Conservation (phyloP, 2,113 vertebrate genomes). For the Gorsachius goisagi region DNA sequence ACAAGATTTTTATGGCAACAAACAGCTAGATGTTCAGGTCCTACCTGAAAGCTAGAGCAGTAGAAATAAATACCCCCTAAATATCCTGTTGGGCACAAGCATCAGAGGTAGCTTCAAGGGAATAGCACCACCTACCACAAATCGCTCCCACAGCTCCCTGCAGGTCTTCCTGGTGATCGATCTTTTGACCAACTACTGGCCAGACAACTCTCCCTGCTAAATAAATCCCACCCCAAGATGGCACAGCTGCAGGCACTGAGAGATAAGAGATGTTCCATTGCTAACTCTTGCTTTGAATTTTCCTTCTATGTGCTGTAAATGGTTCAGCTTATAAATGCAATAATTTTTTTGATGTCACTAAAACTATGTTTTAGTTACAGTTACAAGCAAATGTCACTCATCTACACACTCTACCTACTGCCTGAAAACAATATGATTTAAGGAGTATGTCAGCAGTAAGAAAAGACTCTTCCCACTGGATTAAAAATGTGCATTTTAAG, state of each 20-base stretch:
- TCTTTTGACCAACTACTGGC: background rate
- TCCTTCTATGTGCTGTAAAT: conserved; percentile 8
- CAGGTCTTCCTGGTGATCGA: background rate
- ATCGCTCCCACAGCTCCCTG: background rate
- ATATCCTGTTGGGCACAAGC: background rate
- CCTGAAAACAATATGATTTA: conserved; percentile 68
- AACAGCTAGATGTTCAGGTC: background rate
- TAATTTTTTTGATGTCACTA: conserved; percentile 57
- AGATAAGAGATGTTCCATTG: background rate
- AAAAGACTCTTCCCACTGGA: conserved; percentile 68
- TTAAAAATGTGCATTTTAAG: conserved; percentile 70
- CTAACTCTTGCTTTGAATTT: background rate
- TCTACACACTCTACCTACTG: conserved; percentile 59
- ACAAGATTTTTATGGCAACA: background rate
- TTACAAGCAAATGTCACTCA: conserved; percentile 67
- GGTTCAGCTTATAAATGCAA: conserved; percentile 42
- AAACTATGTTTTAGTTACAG: conserved; percentile 65
- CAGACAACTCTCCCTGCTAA: background rate
- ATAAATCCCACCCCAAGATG: background rate
- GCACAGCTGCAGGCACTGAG: background rate
- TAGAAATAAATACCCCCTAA: background rate
- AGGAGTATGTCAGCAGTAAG: conserved; percentile 67
- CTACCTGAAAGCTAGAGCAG: background rate
- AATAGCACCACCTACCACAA: conserved; percentile 44
- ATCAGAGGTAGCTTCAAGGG: background rate